Evolutionary conservation across 1,140 invertebrate species (phyloP), one percentile per base, ranked within the genome.

Genomic region (Geopemphigus sp.): DNA sequence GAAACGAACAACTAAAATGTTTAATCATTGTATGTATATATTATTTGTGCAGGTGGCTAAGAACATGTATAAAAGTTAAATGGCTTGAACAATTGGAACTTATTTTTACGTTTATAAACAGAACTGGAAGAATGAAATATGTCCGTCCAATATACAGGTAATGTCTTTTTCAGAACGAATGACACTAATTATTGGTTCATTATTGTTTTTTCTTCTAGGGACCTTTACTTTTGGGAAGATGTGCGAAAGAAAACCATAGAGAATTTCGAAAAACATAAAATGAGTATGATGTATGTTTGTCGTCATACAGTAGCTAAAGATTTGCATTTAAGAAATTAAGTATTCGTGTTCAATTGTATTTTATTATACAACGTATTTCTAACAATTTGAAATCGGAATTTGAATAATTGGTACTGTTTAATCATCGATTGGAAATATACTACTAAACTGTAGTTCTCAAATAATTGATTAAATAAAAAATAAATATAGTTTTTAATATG

Each of bases 81-180:
- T 93, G 94, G 88, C 84, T 89, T 64, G 86, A 89, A 0, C 89
- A 90, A 82, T 86, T 97, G 50, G 84, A 88, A 1, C 82, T 84
- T 5, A 91, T 91, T 12, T 87, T 97, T 26, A 83, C 90, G 3
- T 96, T 96, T 88, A 89, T 95, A 5, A 94, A 91, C 81, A 87
- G 90, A 29, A 90, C 94, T 84, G 95, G 95, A 72, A 89, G 96
- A 81, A 94, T 97, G 92, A 97, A 97, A 84, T 97, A 91, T 87
- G 91, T 94, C 0, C 87, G 93, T 66, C 94, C 95, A 19, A 88
- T 97, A 64, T 97, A 95, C 85, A 88, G 86, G 88, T 89, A 83
- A 29, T 29, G 32, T 39, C 5, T 12, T 59, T 53, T 45, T 64
- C 4, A 59, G 22, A 59, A 26, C 22, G 5, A 15, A 61, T 68